Evolutionary conservation across 2,888 invertebrate species (phyloP).

Genomic region (Dastarcus helophoroides): DNA sequence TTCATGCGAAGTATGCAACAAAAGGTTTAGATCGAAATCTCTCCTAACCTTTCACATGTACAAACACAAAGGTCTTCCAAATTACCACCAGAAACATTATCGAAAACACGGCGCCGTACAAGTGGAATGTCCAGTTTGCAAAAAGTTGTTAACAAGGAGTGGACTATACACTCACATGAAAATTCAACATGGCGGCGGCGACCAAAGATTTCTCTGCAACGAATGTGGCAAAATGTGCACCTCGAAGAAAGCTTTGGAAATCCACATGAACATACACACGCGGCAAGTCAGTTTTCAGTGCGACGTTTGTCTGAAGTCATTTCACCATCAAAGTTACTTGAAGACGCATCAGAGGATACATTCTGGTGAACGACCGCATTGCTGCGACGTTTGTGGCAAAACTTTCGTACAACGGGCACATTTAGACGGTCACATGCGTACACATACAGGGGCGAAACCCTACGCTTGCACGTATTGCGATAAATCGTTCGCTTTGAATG

Average conservation of each 20-base stretch:
- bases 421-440: constrained; percentile 11
- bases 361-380: constrained; percentile 22
- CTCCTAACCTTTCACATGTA: constrained; percentile 7
- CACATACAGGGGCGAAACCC: constrained; percentile 22
- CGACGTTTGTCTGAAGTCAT: constrained; percentile 21
- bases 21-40: constrained; percentile 5
- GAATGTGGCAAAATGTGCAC: constrained; percentile 7
- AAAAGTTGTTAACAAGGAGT: constrained; percentile 8
- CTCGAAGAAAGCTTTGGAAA: constrained; percentile 8
- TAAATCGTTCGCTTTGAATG: constrained; percentile 20
- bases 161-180: constrained; percentile 9
- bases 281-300: constrained; percentile 23
- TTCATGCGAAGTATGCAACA: constrained; percentile 22
- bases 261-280: constrained; percentile 23
- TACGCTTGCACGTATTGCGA: constrained; percentile 21
- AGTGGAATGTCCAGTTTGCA: constrained; percentile 8
- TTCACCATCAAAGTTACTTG: constrained; percentile 22
- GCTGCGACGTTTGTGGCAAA: constrained; percentile 14
- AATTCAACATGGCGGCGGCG: constrained; percentile 8
- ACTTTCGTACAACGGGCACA: constrained; percentile 8
- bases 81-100: constrained; percentile 6
- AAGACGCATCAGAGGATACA: constrained; percentile 22
- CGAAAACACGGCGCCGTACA: constrained; percentile 6
- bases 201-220: constrained; percentile 7
- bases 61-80: constrained; percentile 6